Conservation (phyloP, 2,113 vertebrate genomes). For the Macroglossus sobrinus region DNA sequence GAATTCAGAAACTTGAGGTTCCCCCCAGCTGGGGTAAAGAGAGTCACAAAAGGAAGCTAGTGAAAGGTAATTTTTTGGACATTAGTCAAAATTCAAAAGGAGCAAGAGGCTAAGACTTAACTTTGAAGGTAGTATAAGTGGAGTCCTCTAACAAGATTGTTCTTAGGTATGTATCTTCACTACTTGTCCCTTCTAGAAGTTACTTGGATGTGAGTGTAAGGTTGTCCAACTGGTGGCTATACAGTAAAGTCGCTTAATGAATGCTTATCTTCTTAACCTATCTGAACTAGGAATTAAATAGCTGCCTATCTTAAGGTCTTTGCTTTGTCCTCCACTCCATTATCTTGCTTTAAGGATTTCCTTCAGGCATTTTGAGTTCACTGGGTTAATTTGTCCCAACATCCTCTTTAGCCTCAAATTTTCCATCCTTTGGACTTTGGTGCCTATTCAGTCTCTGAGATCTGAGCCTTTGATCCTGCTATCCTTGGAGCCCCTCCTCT, state of each 20-base stretch:
- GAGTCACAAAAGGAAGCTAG: neutral
- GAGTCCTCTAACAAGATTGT: neutral
- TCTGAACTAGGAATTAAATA: slow-evolving; percentile 43
- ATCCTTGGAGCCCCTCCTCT: neutral
- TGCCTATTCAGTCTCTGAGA: neutral
- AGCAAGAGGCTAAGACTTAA: neutral
- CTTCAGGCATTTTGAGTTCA: slow-evolving; percentile 33
- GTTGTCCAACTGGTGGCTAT: neutral
- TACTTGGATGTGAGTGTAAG: neutral
- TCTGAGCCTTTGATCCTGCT: neutral
- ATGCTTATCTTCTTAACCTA: slow-evolving; percentile 44
- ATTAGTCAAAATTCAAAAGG: neutral
- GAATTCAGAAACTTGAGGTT: slow-evolving; percentile 16
- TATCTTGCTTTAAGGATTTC: slow-evolving; percentile 33
- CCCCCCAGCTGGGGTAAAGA: neutral
- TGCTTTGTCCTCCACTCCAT: neutral
- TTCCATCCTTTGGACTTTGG: neutral
- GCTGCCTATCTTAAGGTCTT: slow-evolving; percentile 42
- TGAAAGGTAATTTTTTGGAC: neutral
- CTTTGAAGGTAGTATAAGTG: neutral
- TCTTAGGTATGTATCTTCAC: neutral
- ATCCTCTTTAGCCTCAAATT: neutral
- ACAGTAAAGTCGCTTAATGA: slow-evolving; percentile 8
- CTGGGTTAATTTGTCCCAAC: slow-evolving; percentile 20
- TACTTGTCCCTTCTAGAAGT: neutral